phyloP scores from a whole-genome alignment of 2,888 invertebrate species.

The Synanthedon myopaeformis region DNA sequence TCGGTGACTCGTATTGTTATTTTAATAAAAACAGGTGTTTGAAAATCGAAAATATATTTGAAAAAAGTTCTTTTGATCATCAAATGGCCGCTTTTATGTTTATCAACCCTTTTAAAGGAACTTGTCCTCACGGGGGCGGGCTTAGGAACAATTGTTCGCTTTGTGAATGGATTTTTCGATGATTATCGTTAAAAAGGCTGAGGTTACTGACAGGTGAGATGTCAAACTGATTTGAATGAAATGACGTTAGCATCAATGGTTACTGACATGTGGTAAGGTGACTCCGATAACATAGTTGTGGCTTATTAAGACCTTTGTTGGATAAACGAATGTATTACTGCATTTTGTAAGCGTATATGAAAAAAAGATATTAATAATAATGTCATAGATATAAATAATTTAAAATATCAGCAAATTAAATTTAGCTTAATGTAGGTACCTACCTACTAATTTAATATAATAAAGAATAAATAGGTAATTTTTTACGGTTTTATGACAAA shows the following conservation, averaged over 20 bases:
- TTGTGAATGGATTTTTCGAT: constrained; percentile 55
- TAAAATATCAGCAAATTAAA: too few species aligned
- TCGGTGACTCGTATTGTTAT: constrained; percentile 39
- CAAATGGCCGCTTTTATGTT: constrained; percentile 41
- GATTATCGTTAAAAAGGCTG: constrained; percentile 49
- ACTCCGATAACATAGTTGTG: constrained; percentile 44
- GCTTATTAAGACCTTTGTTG: constrained; percentile 15
- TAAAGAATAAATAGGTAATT: too few species aligned
- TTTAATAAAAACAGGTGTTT: constrained; percentile 56
- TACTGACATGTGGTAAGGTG: constrained; percentile 37
- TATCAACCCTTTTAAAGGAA: constrained; percentile 52
- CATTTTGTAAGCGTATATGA: too few species aligned
- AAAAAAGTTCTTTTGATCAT: constrained; percentile 48
- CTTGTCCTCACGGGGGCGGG: constrained; percentile 35
- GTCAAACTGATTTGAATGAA: constrained; percentile 50
- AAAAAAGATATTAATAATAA: too few species aligned
- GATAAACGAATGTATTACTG: too few species aligned
- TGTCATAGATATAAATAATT: too few species aligned
- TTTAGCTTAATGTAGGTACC: too few species aligned
- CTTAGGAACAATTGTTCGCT: constrained; percentile 46
- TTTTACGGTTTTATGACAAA: too few species aligned
- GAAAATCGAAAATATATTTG: constrained; percentile 22
- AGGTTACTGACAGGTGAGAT: constrained; percentile 67
- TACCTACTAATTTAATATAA: too few species aligned
- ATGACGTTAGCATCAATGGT: constrained; percentile 17